A percentile compares a stretch with the other conserved stretches of the same genome.
Evolutionary conservation across 2,113 vertebrate species (phyloP).

Genomic region (Ciconia boyciana): DNA sequence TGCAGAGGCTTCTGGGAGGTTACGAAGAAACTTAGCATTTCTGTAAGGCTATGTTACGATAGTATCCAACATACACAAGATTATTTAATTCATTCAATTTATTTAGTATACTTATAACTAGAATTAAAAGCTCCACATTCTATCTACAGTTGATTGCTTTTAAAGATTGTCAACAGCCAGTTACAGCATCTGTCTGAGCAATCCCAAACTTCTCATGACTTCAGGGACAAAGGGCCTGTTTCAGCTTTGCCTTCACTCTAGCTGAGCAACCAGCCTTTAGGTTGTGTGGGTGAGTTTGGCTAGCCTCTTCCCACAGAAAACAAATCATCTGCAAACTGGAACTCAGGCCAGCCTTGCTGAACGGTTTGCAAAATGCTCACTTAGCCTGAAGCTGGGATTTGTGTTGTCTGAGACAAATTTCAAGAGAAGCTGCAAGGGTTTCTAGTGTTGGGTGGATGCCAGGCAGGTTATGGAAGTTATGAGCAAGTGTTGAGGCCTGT

Average conservation of each 20-base stretch:
- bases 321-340: conserved; percentile 26
- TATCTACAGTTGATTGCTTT: not conserved
- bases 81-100: not conserved
- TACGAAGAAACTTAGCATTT: not conserved
- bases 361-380: not conserved
- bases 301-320: not conserved
- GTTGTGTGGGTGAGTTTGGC: not conserved
- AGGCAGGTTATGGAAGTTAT: conserved; percentile 6
- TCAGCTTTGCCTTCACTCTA: not conserved
- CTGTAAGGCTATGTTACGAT: not conserved
- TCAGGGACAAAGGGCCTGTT: not conserved
- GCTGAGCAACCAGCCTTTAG: not conserved
- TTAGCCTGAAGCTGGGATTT: conserved; percentile 38
- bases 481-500: not conserved
- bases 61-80: not conserved
- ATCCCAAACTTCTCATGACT: not conserved
- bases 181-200: not conserved
- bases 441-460: not conserved
- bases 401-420: not conserved
- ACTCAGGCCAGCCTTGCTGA: not conserved
- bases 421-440: not conserved
- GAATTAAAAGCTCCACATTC: not conserved
- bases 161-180: not conserved
- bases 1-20: not conserved
- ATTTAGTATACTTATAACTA: not conserved